Base-by-base conservation (phyloP, 1,140 invertebrate genomes). In the Dendrolimus kikuchii region DNA sequence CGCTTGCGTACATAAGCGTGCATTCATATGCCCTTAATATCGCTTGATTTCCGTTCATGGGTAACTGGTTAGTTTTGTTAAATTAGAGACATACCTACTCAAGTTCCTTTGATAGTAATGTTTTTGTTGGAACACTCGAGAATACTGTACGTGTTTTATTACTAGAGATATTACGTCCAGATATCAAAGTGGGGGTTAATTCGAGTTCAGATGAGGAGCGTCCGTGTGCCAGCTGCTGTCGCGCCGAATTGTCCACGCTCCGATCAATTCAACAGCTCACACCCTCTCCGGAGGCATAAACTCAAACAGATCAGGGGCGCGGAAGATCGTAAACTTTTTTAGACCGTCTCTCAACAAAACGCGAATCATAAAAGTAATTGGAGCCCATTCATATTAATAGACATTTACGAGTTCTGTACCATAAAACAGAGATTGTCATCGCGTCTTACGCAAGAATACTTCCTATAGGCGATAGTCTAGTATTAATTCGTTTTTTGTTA, bases 381-480 rank as follows among this genome's bases (percentile, higher is more conserved):
- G 76, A 75, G 70, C 71, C 79, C 76, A 85, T 87, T 87, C 81
- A 87, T 87, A 85, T 87, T 87, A 87, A 87, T 85, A 81, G 84
- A 87, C 81, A 72, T 85, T 87, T 87, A 87, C 75, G 79, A 82
- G 67, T 63, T 69, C 74, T 77, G 64, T 54, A 62, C 79, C 72
- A 84, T 86, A 86, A 86, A 86, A 85, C 75, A 66, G 81, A 83
- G 80, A 85, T 86, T 86, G 80, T 83, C 78, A 74, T 81, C 81
- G 70, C 68, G 51, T 59, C 59, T 83, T 81, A 71, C 67, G 69
- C 65, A 79, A 77, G 67, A 60, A 61, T 53, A 65, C 59, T 63
- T 60, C 60, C 66, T 72, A 66, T 74, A 70, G 62, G 65, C 66
- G 58, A 81, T 75, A 66, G 60, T 64, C 67, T 67, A 66, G 62